phyloP scores from a whole-genome alignment of 2,113 vertebrate species.

The Oreotrochilus melanogaster region DNA sequence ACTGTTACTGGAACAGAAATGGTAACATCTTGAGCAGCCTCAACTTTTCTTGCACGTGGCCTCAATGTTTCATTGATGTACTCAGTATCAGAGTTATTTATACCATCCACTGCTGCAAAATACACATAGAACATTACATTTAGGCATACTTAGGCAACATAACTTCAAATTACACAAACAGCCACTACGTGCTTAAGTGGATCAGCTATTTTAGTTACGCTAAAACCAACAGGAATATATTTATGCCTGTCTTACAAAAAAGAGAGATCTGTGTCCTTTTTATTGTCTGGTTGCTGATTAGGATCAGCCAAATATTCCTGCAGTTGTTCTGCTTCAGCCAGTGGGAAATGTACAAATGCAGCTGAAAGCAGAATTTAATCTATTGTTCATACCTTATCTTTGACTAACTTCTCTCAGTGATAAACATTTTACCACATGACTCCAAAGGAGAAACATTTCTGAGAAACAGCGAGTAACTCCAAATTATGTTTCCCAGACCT shows the following conservation, averaged over 20 bases:
- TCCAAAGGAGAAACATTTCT: constrained; percentile 62
- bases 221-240: neutral
- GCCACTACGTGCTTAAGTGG: neutral
- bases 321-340: constrained; percentile 20
- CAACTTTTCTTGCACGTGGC: neutral
- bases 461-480: constrained; percentile 45
- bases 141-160: neutral
- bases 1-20: constrained; percentile 90
- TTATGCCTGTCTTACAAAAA: neutral
- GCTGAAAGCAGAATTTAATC: constrained; percentile 61
- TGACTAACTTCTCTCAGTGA: constrained; percentile 52
- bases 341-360: constrained; percentile 47
- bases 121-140: neutral
- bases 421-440: constrained; percentile 63
- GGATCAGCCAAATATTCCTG: constrained; percentile 28
- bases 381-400: constrained; percentile 68
- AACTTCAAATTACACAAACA: neutral
- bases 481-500: constrained; percentile 61
- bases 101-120: constrained; percentile 71
- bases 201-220: neutral
- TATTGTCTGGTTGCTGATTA: constrained; percentile 50
- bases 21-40: constrained; percentile 64
- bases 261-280: neutral
- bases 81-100: constrained; percentile 43
- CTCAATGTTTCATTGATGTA: neutral